Conservation (phyloP, 2,888 invertebrate genomes). For the Zele albiditarsus region DNA sequence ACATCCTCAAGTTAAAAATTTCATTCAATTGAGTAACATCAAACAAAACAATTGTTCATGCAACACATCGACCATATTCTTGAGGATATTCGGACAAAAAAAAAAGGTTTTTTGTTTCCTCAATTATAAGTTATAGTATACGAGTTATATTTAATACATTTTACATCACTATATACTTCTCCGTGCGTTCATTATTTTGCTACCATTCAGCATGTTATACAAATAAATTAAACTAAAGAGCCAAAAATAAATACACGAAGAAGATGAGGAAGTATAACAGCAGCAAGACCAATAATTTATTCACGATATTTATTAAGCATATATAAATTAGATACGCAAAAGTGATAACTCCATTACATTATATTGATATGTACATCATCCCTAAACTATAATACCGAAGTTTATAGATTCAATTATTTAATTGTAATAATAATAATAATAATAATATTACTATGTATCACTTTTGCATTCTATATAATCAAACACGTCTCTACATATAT, state of each 20-base stretch:
- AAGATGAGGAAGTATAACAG: slow-evolving; percentile 5
- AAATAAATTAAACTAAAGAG: background rate
- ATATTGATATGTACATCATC: slow-evolving; percentile 30
- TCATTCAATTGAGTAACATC: background rate
- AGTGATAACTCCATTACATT: slow-evolving; percentile 9
- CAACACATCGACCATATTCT: background rate
- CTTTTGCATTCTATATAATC: slow-evolving; percentile 7
- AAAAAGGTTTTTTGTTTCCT: background rate
- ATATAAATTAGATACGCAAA: slow-evolving; percentile 20
- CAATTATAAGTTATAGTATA: background rate
- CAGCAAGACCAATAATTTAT: slow-evolving; percentile 4
- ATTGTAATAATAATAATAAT: slow-evolving; percentile 10
- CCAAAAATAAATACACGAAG: slow-evolving; percentile 16
- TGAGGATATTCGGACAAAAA: slow-evolving; percentile 24
- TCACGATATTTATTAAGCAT: background rate
- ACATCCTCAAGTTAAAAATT: slow-evolving; percentile 9
- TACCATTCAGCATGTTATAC: background rate
- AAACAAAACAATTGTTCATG: background rate
- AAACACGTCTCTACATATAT: slow-evolving; percentile 14
- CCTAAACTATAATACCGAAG: slow-evolving; percentile 24
- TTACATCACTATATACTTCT: slow-evolving; percentile 8
- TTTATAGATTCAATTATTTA: slow-evolving; percentile 17
- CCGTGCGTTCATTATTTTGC: background rate
- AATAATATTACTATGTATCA: slow-evolving; percentile 8
- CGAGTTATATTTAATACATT: background rate